phyloP scores from a whole-genome alignment of 2,113 vertebrate species.

The Elephas maximus region DNA sequence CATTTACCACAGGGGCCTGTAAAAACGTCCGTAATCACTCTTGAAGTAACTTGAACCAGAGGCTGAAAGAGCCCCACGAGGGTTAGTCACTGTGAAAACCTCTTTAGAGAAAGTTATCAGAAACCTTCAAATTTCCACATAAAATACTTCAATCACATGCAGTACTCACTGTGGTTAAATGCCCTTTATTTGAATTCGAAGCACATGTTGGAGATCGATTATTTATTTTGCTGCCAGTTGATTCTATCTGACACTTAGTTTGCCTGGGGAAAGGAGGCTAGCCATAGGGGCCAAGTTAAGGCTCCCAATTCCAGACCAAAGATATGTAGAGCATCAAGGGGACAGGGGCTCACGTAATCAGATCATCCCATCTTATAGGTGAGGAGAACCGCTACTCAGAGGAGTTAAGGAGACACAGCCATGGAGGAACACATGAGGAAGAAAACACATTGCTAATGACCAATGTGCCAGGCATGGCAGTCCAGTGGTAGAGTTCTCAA shows the following conservation, averaged over 20 bases:
- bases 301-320: neutral
- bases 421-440: neutral
- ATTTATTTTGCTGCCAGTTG: constrained; percentile 20
- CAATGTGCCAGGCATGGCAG: neutral
- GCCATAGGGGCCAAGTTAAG: neutral
- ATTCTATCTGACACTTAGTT: neutral
- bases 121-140: constrained; percentile 40
- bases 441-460: no score
- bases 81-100: constrained; percentile 17
- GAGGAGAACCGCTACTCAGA: neutral
- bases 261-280: neutral
- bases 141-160: neutral
- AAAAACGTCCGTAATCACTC: constrained; percentile 64
- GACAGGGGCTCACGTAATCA: neutral
- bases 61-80: constrained; percentile 21
- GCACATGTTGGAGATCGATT: constrained; percentile 55
- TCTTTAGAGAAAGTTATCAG: constrained; percentile 53
- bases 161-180: neutral
- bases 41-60: constrained; percentile 66
- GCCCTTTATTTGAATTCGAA: constrained; percentile 50
- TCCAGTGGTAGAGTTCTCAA: neutral
- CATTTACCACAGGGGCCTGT: neutral
- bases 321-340: neutral
- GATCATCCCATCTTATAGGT: neutral
- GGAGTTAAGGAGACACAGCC: neutral